phyloP scores from a whole-genome alignment of 2,888 invertebrate species.

The Yponomeuta evonymella region DNA sequence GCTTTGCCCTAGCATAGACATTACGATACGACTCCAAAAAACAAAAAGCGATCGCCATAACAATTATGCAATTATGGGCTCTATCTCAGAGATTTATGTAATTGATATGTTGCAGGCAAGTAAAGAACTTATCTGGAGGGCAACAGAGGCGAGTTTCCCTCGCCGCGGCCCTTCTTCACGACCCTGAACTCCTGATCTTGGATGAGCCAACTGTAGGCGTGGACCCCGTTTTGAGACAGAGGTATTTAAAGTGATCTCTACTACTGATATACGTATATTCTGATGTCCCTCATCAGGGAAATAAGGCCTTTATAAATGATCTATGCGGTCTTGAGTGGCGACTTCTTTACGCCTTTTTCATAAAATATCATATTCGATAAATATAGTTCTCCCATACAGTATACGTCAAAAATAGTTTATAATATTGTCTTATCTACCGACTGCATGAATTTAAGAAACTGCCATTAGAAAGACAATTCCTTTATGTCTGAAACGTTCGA shows the following conservation, averaged over 20 bases:
- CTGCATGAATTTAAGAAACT: too few relatives aligned
- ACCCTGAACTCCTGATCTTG: slow-evolving; percentile 91
- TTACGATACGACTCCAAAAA: neutral
- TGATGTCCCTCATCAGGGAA: too few relatives aligned
- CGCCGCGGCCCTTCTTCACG: slow-evolving; percentile 90
- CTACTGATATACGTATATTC: neutral
- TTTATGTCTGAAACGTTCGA: too few relatives aligned
- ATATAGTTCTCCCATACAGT: too few relatives aligned
- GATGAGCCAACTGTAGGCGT: slow-evolving; percentile 97
- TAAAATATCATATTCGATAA: too few relatives aligned
- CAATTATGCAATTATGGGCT: neutral
- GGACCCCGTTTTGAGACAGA: slow-evolving; percentile 90
- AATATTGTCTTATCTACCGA: too few relatives aligned
- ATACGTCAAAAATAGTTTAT: too few relatives aligned
- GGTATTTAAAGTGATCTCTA: slow-evolving; percentile 43
- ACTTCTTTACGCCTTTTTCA: too few relatives aligned
- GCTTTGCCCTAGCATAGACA: neutral
- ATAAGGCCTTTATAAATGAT: too few relatives aligned
- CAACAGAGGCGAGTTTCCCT: slow-evolving; percentile 93
- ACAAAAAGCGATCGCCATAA: neutral
- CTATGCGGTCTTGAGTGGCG: too few relatives aligned
- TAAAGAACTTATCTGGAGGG: slow-evolving; percentile 91
- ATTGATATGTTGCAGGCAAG: slow-evolving; percentile 64
- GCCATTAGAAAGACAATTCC: too few relatives aligned
- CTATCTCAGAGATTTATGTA: neutral